phyloP scores from a whole-genome alignment of 2,113 vertebrate genomes.

The Nicator chloris region DNA sequence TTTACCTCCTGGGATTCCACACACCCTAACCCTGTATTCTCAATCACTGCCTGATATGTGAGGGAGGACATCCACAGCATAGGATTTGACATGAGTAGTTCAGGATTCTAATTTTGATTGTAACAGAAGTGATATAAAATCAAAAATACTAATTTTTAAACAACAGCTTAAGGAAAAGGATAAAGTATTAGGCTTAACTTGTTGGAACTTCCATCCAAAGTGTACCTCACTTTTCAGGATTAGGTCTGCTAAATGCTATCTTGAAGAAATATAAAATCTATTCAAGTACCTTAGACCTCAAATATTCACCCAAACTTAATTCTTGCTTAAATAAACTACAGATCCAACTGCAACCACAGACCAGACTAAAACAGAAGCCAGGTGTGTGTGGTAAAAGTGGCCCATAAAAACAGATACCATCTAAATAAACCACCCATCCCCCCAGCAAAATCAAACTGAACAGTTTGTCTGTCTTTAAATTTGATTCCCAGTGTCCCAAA shows the following conservation, averaged over 20 bases:
- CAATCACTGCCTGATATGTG: neutral
- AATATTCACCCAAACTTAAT: neutral
- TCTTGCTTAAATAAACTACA: neutral
- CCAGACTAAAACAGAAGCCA: neutral
- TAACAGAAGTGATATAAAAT: neutral
- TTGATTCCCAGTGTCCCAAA: neutral
- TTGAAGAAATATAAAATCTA: neutral
- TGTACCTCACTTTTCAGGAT: neutral
- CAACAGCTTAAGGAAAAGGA: neutral
- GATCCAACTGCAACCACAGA: neutral
- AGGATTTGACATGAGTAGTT: neutral
- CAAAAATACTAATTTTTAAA: neutral
- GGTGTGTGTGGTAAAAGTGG: neutral
- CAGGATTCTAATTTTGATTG: neutral
- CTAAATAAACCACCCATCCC: neutral
- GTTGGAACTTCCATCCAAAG: neutral
- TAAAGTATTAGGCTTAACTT: neutral
- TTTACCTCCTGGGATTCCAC: neutral
- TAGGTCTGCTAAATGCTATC: neutral
- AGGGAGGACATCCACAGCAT: neutral
- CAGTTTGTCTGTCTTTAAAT: neutral
- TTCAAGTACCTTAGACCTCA: neutral
- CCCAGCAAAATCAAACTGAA: neutral
- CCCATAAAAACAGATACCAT: neutral
- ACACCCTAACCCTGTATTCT: neutral